Evolutionary conservation across 2,113 vertebrate genomes (phyloP).

Genomic region (Sus scrofa): T2T-Sscrofa CM000829.6:44928501-44929000

Average conservation of each 20-base stretch:
- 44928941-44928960: background rate
- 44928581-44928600: conserved; percentile 45
- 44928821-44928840: background rate
- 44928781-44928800: background rate
- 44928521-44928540: background rate
- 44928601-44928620: background rate
- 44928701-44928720: background rate
- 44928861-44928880: background rate
- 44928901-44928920: background rate
- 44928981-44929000: background rate
- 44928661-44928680: background rate
- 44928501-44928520: background rate
- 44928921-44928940: background rate
- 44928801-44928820: background rate
- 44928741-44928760: background rate
- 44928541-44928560: conserved; percentile 35
- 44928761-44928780: background rate
- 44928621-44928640: background rate
- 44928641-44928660: background rate
- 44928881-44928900: background rate
- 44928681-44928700: background rate
- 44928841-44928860: background rate
- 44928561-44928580: conserved; percentile 13
- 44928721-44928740: background rate
- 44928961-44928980: background rate